Conservation (phyloP, 2,113 vertebrate species). For the Polypterus senegalus region DNA sequence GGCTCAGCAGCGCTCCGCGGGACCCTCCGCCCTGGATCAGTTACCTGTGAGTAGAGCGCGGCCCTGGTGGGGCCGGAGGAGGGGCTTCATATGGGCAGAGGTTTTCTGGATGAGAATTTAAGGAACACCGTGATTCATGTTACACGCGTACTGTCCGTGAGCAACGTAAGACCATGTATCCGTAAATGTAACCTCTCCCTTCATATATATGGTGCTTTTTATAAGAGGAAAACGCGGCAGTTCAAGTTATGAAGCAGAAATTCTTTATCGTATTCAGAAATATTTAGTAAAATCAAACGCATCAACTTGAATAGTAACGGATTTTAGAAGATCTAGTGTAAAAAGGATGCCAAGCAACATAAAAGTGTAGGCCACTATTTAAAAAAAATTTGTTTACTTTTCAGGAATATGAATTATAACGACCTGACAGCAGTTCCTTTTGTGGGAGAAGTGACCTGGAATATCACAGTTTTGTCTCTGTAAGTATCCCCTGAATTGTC, state of each 20-base stretch:
- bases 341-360: neutral
- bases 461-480: constrained; percentile 80
- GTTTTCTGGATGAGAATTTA: neutral
- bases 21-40: constrained; percentile 37
- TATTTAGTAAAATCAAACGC: constrained; percentile 15
- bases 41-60: constrained; percentile 54
- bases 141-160: constrained; percentile 6
- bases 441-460: constrained; percentile 72
- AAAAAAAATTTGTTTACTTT: constrained; percentile 20
- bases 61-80: constrained; percentile 11
- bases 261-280: constrained; percentile 7
- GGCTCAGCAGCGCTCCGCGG: constrained; percentile 32
- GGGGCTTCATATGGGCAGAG: neutral
- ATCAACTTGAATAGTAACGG: neutral
- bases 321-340: neutral
- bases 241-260: constrained; percentile 9
- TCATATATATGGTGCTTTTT: neutral
- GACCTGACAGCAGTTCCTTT: constrained; percentile 72
- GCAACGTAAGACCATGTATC: neutral
- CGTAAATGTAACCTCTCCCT: neutral
- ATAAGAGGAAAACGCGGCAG: neutral
- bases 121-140: neutral
- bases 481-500: constrained; percentile 49
- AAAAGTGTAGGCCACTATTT: neutral
- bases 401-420: constrained; percentile 89